A percentile compares a stretch with the other conserved stretches of the same genome.
These are phyloP conservation scores for Cartodere bifasciata DNA, from an alignment of 2,888 invertebrate genomes.

Conservation along the genomic window DNA sequence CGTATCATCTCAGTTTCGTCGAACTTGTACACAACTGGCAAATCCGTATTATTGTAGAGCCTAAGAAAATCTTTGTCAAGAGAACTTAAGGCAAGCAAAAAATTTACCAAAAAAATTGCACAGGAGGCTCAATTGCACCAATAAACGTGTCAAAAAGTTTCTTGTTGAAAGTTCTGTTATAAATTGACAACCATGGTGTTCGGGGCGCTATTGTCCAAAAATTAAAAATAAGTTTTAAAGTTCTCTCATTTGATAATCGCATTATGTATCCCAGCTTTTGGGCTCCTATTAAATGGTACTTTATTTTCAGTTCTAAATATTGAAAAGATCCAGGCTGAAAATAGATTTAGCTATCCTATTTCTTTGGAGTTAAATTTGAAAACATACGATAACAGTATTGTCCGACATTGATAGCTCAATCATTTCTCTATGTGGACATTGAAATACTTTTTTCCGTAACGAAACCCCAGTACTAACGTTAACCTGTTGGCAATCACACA, in stretches of 20 bases:
- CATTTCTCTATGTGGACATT: slow-evolving; percentile 30
- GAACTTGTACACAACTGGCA: slow-evolving; percentile 3
- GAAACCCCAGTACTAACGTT: slow-evolving; percentile 21
- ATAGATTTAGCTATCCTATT: background rate
- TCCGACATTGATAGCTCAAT: slow-evolving; percentile 24
- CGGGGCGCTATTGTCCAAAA: slow-evolving; percentile 6
- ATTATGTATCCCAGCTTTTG: slow-evolving; percentile 29
- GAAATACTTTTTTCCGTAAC: slow-evolving; percentile 21
- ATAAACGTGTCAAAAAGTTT: slow-evolving; percentile 9
- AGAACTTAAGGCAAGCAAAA: too few relatives aligned
- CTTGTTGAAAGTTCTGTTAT: slow-evolving; percentile 2
- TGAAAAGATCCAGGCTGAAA: slow-evolving; percentile 20
- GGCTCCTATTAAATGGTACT: slow-evolving; percentile 23
- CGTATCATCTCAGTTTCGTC: slow-evolving; percentile 2
- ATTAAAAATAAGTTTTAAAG: slow-evolving; percentile 5
- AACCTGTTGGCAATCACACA: slow-evolving; percentile 27
- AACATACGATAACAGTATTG: slow-evolving; percentile 24
- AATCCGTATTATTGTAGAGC: slow-evolving; percentile 8
- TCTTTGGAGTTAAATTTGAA: slow-evolving; percentile 1
- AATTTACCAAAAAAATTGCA: slow-evolving; percentile 7
- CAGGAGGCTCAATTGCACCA: slow-evolving; percentile 9
- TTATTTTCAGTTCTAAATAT: slow-evolving; percentile 26
- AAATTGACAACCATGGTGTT: slow-evolving; percentile 3
- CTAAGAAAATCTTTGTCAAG: too few relatives aligned
- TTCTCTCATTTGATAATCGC: slow-evolving; percentile 17